Percentiles rank a stretch among this genome's conserved stretches.
Conservation (phyloP, 2,113 vertebrate genomes). For the Poeciliopsis prolifica region DNA sequence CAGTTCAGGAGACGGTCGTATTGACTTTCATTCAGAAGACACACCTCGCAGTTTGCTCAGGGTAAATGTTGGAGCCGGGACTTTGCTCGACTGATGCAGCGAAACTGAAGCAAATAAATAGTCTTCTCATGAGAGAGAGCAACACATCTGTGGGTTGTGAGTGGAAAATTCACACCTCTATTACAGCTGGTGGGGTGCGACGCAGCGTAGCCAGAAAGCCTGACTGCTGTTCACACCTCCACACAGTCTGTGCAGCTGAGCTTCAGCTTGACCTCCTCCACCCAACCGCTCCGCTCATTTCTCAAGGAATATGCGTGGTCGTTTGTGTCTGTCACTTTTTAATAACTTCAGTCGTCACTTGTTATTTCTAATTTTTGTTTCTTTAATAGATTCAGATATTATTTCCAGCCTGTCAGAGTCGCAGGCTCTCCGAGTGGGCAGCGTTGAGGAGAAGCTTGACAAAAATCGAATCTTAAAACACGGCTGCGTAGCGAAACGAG, state of each 20-base stretch:
- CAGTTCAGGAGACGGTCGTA: constrained; percentile 40
- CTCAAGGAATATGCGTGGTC: constrained; percentile 10
- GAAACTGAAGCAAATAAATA: constrained; percentile 65
- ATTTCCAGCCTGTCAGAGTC: constrained; percentile 21
- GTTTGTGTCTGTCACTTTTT: constrained; percentile 14
- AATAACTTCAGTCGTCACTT: constrained; percentile 1
- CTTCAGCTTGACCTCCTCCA: constrained; percentile 41
- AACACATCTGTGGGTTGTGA: constrained; percentile 43
- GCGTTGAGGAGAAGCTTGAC: not conserved
- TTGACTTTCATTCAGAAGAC: constrained; percentile 63
- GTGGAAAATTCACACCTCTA: constrained; percentile 46
- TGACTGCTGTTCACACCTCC: constrained; percentile 48
- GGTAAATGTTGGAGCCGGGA: constrained; percentile 64
- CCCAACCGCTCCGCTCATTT: constrained; percentile 24
- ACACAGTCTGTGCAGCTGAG: constrained; percentile 28
- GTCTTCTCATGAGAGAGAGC: constrained; percentile 27
- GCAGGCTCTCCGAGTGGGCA: not conserved
- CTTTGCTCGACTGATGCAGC: constrained; percentile 55
- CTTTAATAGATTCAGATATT: not conserved
- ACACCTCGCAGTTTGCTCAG: constrained; percentile 55
- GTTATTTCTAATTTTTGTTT: constrained; percentile 6
- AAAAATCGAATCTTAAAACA: not conserved
- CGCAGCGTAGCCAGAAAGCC: constrained; percentile 42
- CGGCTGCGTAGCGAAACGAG: not conserved
- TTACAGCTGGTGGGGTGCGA: constrained; percentile 46